Evolutionary conservation across 2,113 vertebrate genomes (phyloP), one percentile per base, ranked within the genome.

Genomic region (Limnothrissa miodon): DNA sequence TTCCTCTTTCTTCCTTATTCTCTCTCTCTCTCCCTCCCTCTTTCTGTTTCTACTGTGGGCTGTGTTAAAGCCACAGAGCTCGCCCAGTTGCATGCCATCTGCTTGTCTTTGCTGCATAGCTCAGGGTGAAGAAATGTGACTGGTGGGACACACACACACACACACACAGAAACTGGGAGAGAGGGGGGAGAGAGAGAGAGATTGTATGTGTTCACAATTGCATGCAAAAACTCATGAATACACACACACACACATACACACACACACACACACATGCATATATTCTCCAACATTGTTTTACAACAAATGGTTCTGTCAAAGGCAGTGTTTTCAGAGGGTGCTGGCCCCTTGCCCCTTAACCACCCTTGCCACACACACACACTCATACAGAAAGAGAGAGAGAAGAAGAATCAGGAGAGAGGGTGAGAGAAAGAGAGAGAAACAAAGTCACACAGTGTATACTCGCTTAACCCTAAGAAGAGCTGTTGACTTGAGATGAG

Each of bases 61-160:
- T 94, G 94, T 89, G 93, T 95, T 92, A 94, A 92, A 93, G 90
- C 91, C 92, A 95, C 95, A 95, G 94, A 95, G 95, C 95, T 95
- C 93, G 91, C 95, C 94, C 95, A 95, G 94, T 95, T 95, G 95
- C 95, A 89, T 92, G 95, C 96, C 96, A 97, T 97, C 96, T 96
- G 96, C 95, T 96, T 94, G 94, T 91, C 89, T 92, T 89, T 85
- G 93, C 93, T 93, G 93, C 92, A 29, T 33, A 93, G 93, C 90
- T 94, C 90, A 84, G 89, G 83, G 90, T 91, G 93, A 92, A 91
- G 91, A 88, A 83, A 88, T 92, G 92, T 94, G 94, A 85, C 85
- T 82, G 79, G 59, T 59, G 78, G 45, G 62, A 42, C 78, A 82
- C 51, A 78, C 33, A 74, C 29, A 25, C n/a, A 66, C n/a, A 36